phyloP scores from a whole-genome alignment of 1,140 invertebrate genomes.

The Aphaenogaster rudis region DNA sequence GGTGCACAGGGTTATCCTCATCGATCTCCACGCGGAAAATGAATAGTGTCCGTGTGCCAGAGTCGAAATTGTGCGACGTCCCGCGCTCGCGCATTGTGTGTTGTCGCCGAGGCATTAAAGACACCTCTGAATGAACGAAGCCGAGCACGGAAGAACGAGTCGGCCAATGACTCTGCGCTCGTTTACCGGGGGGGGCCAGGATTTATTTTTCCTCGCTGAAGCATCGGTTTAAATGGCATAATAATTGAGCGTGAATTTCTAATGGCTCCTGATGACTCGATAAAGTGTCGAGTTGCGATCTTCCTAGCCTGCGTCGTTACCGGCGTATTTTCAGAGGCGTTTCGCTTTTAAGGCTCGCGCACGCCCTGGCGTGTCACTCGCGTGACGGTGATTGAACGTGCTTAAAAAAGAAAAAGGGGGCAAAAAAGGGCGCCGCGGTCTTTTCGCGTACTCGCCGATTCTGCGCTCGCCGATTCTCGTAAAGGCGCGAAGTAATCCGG shows the following conservation, averaged over 20 bases:
- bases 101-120: constrained; percentile 65
- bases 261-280: constrained; percentile 24
- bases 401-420: neutral
- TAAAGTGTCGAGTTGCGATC: constrained; percentile 7
- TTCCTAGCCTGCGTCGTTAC: neutral
- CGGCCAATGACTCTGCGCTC: constrained; percentile 25
- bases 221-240: constrained; percentile 10
- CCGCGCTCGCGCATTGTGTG: constrained; percentile 44
- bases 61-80: constrained; percentile 70
- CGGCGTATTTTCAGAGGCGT: neutral
- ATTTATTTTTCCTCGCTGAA: neutral
- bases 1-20: constrained; percentile 71
- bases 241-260: constrained; percentile 28
- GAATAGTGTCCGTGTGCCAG: constrained; percentile 71
- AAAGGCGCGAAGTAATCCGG: constrained; percentile 52
- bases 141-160: neutral
- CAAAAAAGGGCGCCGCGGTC: neutral
- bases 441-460: neutral
- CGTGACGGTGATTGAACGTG: constrained; percentile 7
- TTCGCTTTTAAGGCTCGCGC: constrained; percentile 7
- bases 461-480: constrained; percentile 2
- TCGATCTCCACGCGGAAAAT: constrained; percentile 74
- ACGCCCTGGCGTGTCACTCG: neutral
- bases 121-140: constrained; percentile 32
- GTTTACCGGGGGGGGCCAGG: neutral